Evolutionary conservation across 2,113 vertebrate species (phyloP).

Genomic region (Carassius carassius): DNA sequence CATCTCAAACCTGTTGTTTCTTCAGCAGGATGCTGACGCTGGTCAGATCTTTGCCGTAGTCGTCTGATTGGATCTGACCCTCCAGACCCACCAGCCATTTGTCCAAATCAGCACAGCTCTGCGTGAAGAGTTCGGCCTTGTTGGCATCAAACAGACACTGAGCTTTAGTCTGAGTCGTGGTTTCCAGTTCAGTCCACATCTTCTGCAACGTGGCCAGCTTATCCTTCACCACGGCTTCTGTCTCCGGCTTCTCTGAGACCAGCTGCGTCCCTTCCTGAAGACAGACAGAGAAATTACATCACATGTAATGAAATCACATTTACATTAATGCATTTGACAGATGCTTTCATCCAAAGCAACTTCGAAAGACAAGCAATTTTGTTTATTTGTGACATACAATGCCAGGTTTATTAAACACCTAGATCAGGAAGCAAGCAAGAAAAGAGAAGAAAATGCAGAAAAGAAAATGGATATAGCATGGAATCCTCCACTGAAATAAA

Average conservation of each 20-base stretch:
- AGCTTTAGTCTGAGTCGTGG: slow-evolving; percentile 94
- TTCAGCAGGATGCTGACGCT: slow-evolving; percentile 96
- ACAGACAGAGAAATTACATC: not conserved
- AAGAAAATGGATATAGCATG: no score
- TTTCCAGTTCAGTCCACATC: slow-evolving; percentile 93
- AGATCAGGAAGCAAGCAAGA: no score
- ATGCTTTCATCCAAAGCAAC: not conserved
- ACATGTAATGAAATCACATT: no score
- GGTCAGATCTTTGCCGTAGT: slow-evolving; percentile 96
- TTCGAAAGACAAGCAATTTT: no score
- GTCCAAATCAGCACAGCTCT: slow-evolving; percentile 94
- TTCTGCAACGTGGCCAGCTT: slow-evolving; percentile 84
- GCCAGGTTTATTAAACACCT: not conserved
- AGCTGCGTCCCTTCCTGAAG: slow-evolving; percentile 87
- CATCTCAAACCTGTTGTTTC: slow-evolving; percentile 86
- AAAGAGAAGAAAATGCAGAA: no score
- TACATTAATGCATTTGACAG: not conserved
- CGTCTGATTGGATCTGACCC: slow-evolving; percentile 92
- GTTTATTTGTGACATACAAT: no score
- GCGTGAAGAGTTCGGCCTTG: slow-evolving; percentile 95
- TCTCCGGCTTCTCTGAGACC: slow-evolving; percentile 94
- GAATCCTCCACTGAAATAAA: no score
- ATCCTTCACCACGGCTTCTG: slow-evolving; percentile 85
- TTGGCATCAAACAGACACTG: slow-evolving; percentile 96
- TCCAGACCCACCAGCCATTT: slow-evolving; percentile 91